Percentiles rank a stretch among this genome's conserved stretches.
Evolutionary conservation across 2,797 vertebrate species (phyloP).

Genomic region (Centropyge bicolor): DNA sequence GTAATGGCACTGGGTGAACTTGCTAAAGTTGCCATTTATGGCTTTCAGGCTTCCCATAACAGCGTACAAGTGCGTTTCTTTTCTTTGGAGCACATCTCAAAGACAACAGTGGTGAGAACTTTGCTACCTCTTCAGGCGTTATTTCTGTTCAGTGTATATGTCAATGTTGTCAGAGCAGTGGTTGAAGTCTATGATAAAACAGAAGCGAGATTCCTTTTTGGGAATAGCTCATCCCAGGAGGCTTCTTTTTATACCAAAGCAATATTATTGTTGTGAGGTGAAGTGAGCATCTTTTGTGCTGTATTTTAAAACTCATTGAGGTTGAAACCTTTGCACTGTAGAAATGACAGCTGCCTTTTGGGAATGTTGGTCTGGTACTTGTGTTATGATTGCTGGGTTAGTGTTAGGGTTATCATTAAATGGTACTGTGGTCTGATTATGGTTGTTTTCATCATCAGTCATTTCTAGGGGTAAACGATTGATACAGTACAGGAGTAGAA

Average conservation of each 20-base stretch:
- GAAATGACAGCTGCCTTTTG: background rate
- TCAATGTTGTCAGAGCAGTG: background rate
- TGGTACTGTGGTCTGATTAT: background rate
- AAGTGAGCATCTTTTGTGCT: background rate
- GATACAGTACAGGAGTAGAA: background rate
- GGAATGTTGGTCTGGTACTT: background rate
- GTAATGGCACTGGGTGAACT: background rate
- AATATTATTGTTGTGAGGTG: background rate
- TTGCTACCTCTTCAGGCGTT: background rate
- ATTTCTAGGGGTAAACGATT: background rate
- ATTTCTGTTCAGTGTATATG: background rate
- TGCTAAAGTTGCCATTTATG: background rate
- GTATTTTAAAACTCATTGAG: background rate
- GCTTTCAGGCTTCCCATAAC: background rate
- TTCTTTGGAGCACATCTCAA: background rate
- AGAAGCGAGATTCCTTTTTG: too few relatives aligned
- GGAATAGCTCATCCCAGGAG: background rate
- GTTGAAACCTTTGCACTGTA: background rate
- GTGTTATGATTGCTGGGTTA: background rate
- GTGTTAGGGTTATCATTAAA: background rate
- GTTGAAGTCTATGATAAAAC: background rate
- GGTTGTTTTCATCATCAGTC: background rate
- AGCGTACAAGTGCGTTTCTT: background rate
- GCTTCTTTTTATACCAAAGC: conserved; percentile 4
- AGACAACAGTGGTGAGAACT: background rate